Evolutionary conservation across 2,797 vertebrate species (phyloP), one percentile per base, ranked within the genome.

Genomic region (Otolemur crassicaudatus): DNA sequence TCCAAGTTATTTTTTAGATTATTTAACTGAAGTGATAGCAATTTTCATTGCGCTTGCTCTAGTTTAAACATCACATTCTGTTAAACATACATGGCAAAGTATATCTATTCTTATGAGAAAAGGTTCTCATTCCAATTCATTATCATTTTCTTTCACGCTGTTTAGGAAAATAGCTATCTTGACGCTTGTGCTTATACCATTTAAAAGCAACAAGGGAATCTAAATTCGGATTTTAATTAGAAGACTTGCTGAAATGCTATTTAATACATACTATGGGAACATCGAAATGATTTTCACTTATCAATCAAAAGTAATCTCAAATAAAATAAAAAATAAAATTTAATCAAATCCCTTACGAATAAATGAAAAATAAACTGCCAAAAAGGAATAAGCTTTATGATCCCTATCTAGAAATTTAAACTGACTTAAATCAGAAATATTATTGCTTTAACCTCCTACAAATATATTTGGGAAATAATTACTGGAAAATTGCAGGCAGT

Each of bases 1-100:
- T 90, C 49, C 60, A 43, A 76, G 20, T 73, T 96, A 95, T 83
- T 97, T 53, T 97, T 92, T 93, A 87, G 60, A 97, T 77, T 63
- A 89, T 25, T 75, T 27, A 93, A 91, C 34, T 8, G 80, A 88
- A 61, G 13, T 0, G 0, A 31, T 93, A 67, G 75, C 34, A 87
- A 70, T 87, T 97, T 95, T 19, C 75, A 88, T 75, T 84, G 31
- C 0, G 7, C 0, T 29, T 63, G 43, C 76, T 84, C 69, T 80
- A 43, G 8, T 46, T 92, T 92, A 95, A 91, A 87, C 22, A 91
- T 75, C 84, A 90, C 43, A 25, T 88, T 84, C 87, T 90, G 53
- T 90, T 94, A 95, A 97, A 83, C 1, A 27, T 6, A 88, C 23
- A 93, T 46, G 76, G 67, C 16, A 67, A 91, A n/a, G 14, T 13